A percentile compares a stretch with the other conserved stretches of the same genome.
Conservation (phyloP, 2,113 vertebrate genomes). For the Psittacara wagleri region DNA sequence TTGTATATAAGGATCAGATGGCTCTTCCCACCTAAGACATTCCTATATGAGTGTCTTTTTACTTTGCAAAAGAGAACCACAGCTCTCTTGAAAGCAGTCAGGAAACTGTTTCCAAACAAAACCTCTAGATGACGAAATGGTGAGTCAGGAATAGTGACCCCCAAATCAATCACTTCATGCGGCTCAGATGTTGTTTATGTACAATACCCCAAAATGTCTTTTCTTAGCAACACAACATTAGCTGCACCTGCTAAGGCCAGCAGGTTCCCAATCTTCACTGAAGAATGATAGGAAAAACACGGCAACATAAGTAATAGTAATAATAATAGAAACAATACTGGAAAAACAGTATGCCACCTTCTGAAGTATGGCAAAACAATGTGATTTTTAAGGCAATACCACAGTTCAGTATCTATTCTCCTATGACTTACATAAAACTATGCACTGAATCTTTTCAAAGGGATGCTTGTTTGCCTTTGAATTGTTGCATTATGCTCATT, state of each 20-base stretch:
- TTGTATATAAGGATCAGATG: background rate
- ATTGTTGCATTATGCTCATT: background rate
- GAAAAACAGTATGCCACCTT: background rate
- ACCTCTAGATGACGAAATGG: background rate
- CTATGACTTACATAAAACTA: background rate
- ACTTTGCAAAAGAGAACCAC: background rate
- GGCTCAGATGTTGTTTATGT: background rate
- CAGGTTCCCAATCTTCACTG: background rate
- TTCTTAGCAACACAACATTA: background rate
- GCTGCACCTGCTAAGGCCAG: background rate
- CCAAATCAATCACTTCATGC: background rate
- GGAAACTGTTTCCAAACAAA: background rate
- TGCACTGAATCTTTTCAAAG: background rate
- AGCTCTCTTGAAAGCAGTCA: background rate
- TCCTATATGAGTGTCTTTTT: background rate
- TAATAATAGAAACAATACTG: background rate
- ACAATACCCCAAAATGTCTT: background rate
- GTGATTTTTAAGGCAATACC: background rate
- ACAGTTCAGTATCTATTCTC: background rate
- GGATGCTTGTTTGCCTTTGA: background rate
- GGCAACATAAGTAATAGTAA: background rate
- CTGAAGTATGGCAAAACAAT: background rate
- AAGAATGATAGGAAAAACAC: background rate
- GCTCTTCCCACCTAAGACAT: background rate
- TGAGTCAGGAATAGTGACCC: background rate